phyloP scores from a whole-genome alignment of 92 coral and sea anemone genomes.

The Chrysogorgia sp. region DNA sequence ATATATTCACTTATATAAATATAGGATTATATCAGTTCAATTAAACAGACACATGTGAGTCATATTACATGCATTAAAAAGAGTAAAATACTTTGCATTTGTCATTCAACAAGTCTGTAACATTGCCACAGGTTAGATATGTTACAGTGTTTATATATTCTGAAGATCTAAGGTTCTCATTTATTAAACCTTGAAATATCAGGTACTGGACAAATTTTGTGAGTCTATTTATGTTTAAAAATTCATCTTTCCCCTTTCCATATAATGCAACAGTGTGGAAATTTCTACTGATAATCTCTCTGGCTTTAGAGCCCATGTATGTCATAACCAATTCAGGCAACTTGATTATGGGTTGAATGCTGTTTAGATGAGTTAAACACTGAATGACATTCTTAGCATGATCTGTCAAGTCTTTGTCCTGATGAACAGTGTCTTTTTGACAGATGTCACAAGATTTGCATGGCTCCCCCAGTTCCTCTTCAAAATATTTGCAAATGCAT shows the following conservation, averaged over 20 bases:
- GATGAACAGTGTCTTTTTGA: background rate
- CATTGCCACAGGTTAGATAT: slow-evolving; percentile 40
- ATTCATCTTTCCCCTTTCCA: slow-evolving; percentile 40
- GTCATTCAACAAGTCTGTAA: slow-evolving; percentile 25
- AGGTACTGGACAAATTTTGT: slow-evolving; percentile 40
- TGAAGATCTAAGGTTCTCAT: slow-evolving; percentile 22
- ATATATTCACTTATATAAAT: background rate
- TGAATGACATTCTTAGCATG: slow-evolving; percentile 20
- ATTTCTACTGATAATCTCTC: background rate
- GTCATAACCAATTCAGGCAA: slow-evolving; percentile 41
- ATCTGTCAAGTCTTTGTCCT: background rate
- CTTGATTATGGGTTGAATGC: too few species aligned
- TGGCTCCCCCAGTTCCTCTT: slow-evolving; percentile 22
- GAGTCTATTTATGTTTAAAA: background rate
- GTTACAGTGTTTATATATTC: slow-evolving; percentile 39
- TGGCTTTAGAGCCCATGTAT: slow-evolving; percentile 47
- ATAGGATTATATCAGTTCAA: background rate
- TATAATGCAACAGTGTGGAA: slow-evolving; percentile 40
- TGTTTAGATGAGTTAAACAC: slow-evolving; percentile 9
- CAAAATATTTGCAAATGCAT: slow-evolving; percentile 39
- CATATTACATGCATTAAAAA: background rate
- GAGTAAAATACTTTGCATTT: slow-evolving; percentile 5
- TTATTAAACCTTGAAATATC: slow-evolving; percentile 49
- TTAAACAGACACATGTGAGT: too few species aligned
- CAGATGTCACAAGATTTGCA: slow-evolving; percentile 32